Base-by-base conservation (phyloP, 1,140 invertebrate species). In the Potamilus streckersoni region DNA sequence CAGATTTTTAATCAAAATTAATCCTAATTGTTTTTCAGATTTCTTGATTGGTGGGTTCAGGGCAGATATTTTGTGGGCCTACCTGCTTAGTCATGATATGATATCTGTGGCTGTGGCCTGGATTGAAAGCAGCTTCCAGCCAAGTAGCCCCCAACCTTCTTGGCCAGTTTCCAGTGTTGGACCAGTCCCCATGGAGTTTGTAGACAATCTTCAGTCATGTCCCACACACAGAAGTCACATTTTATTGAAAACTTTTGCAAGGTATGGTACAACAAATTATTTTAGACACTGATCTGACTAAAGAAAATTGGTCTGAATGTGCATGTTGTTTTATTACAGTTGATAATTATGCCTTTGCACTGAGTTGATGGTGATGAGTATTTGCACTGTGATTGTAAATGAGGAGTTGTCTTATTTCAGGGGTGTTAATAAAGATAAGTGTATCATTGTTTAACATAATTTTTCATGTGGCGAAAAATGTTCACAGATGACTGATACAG, bases 81-180 rank as follows among this genome's bases (percentile, higher is more conserved):
- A 79, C 60, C 59, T 79, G 15, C 20, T 71, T n/a, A 61, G 58
- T 55, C 62, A 66, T 38, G 73, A 77, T 58, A 69, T 68, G 69
- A 23, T 15, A 23, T 70, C 72, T 62, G 65, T 72, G 8, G 11
- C 73, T 20, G 75, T 77, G 62, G 70, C 63, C 15, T 77, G 75
- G 75, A 77, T 77, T 68, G 64, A 77, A 19, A 61, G 68, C 57
- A 72, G 70, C 69, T 77, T 72, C 59, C 55, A 23, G 55, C 38
- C 55, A 2, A 56, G 57, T 20, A 64, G 19, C 14, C 17, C 2
- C 19, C 38, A 68, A 31, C 6, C 16, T 15, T 2, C 27, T 60
- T 77, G 70, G 69, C 69, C 75, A 38, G 64, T 71, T 12, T 58
- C 69, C 27, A 63, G 69, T 23, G 20, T 77, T 14, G 59, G 65